Conservation (phyloP, 1,140 invertebrate species). For the Cardiocondyla obscurior region DNA sequence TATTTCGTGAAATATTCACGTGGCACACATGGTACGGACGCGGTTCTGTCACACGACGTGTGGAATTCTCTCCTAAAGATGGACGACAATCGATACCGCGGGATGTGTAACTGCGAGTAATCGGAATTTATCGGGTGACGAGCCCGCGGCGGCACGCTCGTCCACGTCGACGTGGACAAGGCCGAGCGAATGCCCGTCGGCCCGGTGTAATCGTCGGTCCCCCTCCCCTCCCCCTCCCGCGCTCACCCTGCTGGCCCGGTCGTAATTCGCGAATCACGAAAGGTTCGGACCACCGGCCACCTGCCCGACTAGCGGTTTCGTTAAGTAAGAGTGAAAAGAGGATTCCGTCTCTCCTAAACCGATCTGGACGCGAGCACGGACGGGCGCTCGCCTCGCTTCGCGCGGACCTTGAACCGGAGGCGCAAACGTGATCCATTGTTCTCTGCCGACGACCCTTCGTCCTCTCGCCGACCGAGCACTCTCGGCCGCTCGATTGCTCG, state of each 20-base stretch:
- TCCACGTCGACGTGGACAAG: conserved; percentile 12
- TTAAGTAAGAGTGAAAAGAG: conserved; percentile 50
- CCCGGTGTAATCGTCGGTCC: conserved; percentile 23
- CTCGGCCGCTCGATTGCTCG: conserved; percentile 62
- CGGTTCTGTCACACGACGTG: background rate
- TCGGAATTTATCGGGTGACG: conserved; percentile 39
- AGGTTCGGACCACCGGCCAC: conserved; percentile 7
- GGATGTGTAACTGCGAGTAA: background rate
- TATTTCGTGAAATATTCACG: background rate
- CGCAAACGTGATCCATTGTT: conserved; percentile 70
- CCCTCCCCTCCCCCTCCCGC: background rate
- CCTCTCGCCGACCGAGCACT: conserved; percentile 42
- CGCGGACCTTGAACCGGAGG: conserved; percentile 68
- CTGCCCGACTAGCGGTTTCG: conserved; percentile 40
- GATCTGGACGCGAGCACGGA: conserved; percentile 51
- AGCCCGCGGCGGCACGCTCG: background rate
- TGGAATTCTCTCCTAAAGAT: background rate
- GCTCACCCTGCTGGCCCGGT: too few relatives aligned
- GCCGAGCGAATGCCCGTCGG: conserved; percentile 20
- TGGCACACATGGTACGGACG: background rate
- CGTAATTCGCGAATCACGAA: conserved; percentile 51
- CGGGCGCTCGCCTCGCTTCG: background rate
- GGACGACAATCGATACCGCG: background rate
- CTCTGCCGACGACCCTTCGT: conserved; percentile 70
- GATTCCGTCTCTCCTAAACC: conserved; percentile 56